phyloP scores from a whole-genome alignment of 2,797 vertebrate species.

The Ctenochaetus hawaiiensis region DNA sequence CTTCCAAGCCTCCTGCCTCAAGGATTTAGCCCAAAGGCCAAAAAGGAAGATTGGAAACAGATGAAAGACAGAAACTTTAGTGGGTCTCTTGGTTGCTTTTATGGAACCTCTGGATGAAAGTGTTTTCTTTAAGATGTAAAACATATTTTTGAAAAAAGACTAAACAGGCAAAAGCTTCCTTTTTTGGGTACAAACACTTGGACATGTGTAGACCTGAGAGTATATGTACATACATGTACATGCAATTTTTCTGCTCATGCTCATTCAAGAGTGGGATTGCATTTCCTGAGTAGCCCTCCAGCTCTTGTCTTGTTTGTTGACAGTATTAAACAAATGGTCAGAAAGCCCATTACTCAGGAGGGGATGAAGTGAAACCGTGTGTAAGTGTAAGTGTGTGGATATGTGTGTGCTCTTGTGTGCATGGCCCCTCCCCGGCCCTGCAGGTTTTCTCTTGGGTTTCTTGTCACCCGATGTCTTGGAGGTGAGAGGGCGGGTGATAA shows the following conservation, averaged over 20 bases:
- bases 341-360: conserved; percentile 72
- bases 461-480: conserved; percentile 77
- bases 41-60: conserved; percentile 76
- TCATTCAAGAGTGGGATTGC: conserved; percentile 57
- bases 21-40: conserved; percentile 68
- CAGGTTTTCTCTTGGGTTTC: conserved; percentile 75
- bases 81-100: conserved; percentile 55
- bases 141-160: conserved; percentile 27
- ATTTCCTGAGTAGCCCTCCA: conserved; percentile 66
- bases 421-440: conserved; percentile 63
- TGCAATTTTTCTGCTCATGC: conserved; percentile 50
- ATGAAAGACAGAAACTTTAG: conserved; percentile 75
- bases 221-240: conserved; percentile 32
- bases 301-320: conserved; percentile 78
- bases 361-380: conserved; percentile 57
- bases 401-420: conserved; percentile 38
- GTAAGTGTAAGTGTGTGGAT: conserved; percentile 25
- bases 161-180: conserved; percentile 20
- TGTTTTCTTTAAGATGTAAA: conserved; percentile 32
- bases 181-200: conserved; percentile 30
- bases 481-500: conserved; percentile 85
- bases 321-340: conserved; percentile 82
- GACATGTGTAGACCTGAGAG: conserved; percentile 53
- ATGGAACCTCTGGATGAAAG: conserved; percentile 64
- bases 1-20: conserved; percentile 73